A percentile compares a stretch with the other conserved stretches of the same genome.
These are phyloP conservation scores for Vireo griseus DNA, from an alignment of 2,797 vertebrate species.

Conservation along the genomic window DNA sequence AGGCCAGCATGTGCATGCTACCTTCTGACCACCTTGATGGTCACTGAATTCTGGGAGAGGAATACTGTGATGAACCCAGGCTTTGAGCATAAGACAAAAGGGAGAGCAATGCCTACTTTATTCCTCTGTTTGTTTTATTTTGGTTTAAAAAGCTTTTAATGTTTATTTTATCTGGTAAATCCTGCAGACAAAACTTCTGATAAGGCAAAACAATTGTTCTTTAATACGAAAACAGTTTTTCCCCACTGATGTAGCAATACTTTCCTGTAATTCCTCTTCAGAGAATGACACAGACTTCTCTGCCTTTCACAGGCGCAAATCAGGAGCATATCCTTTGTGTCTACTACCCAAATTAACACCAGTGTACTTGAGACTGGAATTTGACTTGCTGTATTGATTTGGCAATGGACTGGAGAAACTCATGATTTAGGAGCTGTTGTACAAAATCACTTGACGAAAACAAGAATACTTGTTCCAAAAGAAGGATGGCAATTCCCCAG, in stretches of 20 bases:
- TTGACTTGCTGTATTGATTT: neutral
- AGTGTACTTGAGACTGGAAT: neutral
- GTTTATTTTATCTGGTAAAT: neutral
- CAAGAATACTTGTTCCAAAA: neutral
- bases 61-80: neutral
- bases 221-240: neutral
- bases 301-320: neutral
- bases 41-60: neutral
- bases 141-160: neutral
- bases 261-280: neutral
- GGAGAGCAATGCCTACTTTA: neutral
- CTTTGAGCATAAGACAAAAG: neutral
- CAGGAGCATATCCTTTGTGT: neutral
- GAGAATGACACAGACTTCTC: neutral
- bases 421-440: neutral
- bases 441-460: neutral
- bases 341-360: neutral
- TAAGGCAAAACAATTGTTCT: neutral
- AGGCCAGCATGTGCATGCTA: accelerated
- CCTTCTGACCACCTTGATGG: neutral
- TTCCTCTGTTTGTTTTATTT: neutral
- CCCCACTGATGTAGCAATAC: neutral
- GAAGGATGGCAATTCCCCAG: neutral
- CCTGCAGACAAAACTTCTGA: neutral
- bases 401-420: neutral